phyloP scores from a whole-genome alignment of 2,888 invertebrate genomes.

The Tillus elongatus region DNA sequence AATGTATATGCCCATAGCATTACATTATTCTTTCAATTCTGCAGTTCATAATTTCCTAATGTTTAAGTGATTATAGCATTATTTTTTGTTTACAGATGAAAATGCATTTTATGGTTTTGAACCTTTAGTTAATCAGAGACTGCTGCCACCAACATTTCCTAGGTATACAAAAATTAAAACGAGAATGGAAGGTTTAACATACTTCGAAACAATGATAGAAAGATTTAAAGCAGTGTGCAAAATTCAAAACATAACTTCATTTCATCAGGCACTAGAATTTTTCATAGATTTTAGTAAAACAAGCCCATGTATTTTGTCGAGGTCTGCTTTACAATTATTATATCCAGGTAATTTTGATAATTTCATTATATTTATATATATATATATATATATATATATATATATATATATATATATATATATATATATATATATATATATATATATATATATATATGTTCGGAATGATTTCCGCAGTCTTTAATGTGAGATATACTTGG shows the following conservation, averaged over 20 bases:
- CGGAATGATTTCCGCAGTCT: too few species aligned
- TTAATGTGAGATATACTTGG: too few species aligned
- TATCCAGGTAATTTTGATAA: conserved; percentile 56
- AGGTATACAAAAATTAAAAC: conserved; percentile 88
- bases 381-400: too few species aligned
- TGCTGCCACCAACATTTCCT: conserved; percentile 97
- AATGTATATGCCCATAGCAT: too few species aligned
- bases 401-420: too few species aligned
- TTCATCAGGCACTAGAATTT: conserved; percentile 81
- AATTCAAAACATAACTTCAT: conserved; percentile 66
- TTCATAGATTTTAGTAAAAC: conserved; percentile 86
- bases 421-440: too few species aligned
- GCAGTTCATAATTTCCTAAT: conserved; percentile 14
- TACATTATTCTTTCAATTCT: too few species aligned
- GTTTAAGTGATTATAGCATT: too few species aligned
- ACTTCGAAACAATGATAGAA: conserved; percentile 73
- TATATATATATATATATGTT: too few species aligned
- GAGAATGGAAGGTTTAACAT: conserved; percentile 65
- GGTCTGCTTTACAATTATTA: conserved; percentile 78
- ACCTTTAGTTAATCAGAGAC: conserved; percentile 88
- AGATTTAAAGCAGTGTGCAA: conserved; percentile 74
- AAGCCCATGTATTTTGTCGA: conserved; percentile 82
- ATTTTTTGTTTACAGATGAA: conserved; percentile 45
- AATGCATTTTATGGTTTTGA: conserved; percentile 89
- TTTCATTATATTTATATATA: too few species aligned